These are phyloP conservation scores for Macaca mulatta DNA, from an alignment of 2,113 vertebrate genomes.

Conservation along the genomic window DNA sequence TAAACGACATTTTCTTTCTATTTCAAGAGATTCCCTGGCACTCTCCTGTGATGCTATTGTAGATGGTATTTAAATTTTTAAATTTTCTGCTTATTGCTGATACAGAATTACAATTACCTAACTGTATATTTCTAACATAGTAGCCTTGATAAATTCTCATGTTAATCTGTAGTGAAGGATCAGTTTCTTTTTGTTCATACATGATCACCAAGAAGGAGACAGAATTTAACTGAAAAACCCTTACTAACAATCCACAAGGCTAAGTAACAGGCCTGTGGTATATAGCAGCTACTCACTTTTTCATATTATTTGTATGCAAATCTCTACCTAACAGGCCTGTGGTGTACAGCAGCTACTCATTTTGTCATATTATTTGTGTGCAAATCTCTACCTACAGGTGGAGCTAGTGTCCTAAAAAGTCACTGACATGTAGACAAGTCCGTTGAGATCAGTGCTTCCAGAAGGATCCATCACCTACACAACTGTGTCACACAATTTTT, in stretches of 20 bases:
- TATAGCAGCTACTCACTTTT: background rate
- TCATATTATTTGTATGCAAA: background rate
- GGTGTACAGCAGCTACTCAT: background rate
- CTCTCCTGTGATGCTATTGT: background rate
- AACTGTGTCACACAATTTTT: background rate
- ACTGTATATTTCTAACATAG: background rate
- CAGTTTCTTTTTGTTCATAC: background rate
- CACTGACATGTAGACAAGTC: background rate
- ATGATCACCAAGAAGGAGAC: background rate
- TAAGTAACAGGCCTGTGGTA: background rate
- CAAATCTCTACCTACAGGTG: constrained; percentile 26
- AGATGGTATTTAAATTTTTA: background rate
- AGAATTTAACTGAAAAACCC: background rate
- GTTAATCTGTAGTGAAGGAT: background rate
- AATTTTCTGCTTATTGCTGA: background rate
- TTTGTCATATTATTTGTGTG: background rate
- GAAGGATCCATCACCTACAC: background rate
- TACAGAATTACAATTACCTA: background rate
- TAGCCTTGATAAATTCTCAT: background rate
- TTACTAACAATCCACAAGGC: background rate
- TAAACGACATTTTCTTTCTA: background rate
- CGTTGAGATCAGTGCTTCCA: background rate
- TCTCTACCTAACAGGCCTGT: background rate
- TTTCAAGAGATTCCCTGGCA: background rate
- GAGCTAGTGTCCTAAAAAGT: constrained; percentile 27